Percentiles rank a stretch among this genome's conserved stretches.
Evolutionary conservation across 2,797 vertebrate genomes (phyloP).

Genomic region (Morelia viridis): DNA sequence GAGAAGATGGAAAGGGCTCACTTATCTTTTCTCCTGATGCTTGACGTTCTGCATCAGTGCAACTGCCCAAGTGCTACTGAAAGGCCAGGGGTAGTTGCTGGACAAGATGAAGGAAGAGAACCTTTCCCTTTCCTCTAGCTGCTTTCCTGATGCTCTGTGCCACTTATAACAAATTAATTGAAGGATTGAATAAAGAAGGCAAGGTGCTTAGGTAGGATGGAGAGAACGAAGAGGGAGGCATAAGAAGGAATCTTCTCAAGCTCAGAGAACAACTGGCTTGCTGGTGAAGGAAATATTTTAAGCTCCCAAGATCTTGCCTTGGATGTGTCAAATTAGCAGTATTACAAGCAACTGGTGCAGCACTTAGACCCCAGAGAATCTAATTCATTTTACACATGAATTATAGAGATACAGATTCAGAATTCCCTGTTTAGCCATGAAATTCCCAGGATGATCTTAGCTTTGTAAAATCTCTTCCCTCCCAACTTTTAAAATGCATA

Average conservation of each 20-base stretch:
- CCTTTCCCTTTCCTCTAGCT: neutral
- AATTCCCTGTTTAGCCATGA: neutral
- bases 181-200: too few relatives aligned
- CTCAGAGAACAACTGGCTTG: neutral
- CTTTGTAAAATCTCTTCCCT: too few relatives aligned
- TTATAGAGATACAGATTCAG: neutral
- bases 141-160: too few relatives aligned
- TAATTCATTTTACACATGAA: neutral
- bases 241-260: too few relatives aligned
- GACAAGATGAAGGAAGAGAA: neutral
- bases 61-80: too few relatives aligned
- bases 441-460: neutral
- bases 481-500: neutral
- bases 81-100: too few relatives aligned
- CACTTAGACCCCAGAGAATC: neutral
- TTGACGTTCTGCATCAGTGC: neutral
- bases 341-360: neutral
- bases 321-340: neutral
- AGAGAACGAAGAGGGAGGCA: too few relatives aligned
- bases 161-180: too few relatives aligned
- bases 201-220: too few relatives aligned
- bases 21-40: neutral
- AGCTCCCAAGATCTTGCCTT: neutral
- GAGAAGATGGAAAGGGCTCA: neutral
- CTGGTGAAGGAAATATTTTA: neutral